Base-by-base conservation (phyloP, 2,888 invertebrate species). In the Podotricha telesiphe region DNA sequence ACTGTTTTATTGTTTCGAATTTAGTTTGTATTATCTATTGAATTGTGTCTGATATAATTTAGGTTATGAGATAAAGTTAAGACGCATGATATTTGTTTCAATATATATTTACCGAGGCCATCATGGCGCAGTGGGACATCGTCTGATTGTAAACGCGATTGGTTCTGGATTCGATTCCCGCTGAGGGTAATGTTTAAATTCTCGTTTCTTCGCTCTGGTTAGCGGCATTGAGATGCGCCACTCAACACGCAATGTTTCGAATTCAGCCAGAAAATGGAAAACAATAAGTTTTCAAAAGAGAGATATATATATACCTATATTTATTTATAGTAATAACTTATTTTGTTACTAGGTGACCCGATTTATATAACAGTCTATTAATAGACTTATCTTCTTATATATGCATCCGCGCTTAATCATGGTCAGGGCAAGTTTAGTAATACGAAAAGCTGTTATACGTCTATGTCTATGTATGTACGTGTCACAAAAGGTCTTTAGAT, bases 1-100 rank as follows among this genome's bases (percentile, higher is more conserved):
- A 81, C 79, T 79, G 77, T 81, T 82, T 86, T 85, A 91, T 90
- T 91, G 89, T 90, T 86, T 86, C 80, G 80, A 34, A 83, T 79
- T 82, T 83, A 80, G 68, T 80, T 79, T 73, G 80, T 55, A 78
- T 84, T 89, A 89, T 88, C 89, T 80, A 80, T 80, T 79, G 80
- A 82, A 86, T 80, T 83, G 76, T 76, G 79, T 78, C 77, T 76
- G 77, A 76, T 42, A 59, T 74, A 82, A 89, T 86, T 84, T 87
- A 82, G 90, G 88, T 89, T 87, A 86, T 72, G 48, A 69, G 83
- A 85, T 86, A 87, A 83, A 73, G 81, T 11, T n/a, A 80, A 77
- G 78, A 75, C 77, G 72, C 48, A 51, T 37, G 75, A 76, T 78
- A 78, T 79, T 74, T 73, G 73, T 72, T 74, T 68, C 53, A 74